Percentiles rank a stretch among this genome's conserved stretches.
Conservation (phyloP, 2,113 vertebrate genomes). For the Pterocles burchelli region DNA sequence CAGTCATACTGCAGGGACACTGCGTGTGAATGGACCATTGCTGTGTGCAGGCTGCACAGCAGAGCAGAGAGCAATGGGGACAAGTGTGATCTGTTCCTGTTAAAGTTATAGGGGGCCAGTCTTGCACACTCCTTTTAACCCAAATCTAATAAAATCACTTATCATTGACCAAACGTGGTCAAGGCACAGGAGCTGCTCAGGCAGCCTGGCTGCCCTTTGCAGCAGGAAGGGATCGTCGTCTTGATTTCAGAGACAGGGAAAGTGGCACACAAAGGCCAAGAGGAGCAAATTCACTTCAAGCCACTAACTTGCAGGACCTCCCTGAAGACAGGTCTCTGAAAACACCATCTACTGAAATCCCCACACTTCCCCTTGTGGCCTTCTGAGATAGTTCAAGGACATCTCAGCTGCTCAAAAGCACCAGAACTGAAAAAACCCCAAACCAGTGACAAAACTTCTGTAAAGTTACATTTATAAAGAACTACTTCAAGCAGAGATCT, state of each 20-base stretch:
- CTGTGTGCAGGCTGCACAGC: background rate
- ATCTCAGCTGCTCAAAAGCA: background rate
- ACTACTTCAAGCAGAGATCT: background rate
- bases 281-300: background rate
- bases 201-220: background rate
- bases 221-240: background rate
- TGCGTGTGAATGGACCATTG: background rate
- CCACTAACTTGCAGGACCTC: background rate
- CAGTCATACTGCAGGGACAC: fast-evolving
- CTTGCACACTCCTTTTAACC: background rate
- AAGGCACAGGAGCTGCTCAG: background rate
- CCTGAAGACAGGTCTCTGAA: background rate
- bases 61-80: background rate
- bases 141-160: background rate
- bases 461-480: background rate
- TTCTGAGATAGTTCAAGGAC: background rate
- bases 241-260: background rate
- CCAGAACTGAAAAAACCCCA: background rate
- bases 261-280: background rate
- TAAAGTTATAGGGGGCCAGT: background rate
- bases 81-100: background rate
- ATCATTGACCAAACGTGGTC: fast-evolving
- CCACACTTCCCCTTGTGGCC: background rate
- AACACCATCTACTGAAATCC: background rate
- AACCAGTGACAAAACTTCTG: background rate